Evolutionary conservation across 2,113 vertebrate species (phyloP), one percentile per base, ranked within the genome.

Genomic region (Syrrhaptes paradoxus): DNA sequence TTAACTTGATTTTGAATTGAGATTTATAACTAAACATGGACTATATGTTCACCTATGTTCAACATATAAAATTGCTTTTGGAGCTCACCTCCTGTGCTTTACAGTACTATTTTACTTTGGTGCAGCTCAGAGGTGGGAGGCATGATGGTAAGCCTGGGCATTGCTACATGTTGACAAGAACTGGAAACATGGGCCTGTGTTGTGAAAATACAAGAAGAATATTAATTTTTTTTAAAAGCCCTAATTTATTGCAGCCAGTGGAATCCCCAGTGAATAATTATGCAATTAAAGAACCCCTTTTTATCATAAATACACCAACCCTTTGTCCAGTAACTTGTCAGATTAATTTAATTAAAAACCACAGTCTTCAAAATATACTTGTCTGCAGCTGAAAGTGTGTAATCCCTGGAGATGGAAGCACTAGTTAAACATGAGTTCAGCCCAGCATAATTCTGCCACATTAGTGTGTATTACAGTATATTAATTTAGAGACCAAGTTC

Each of bases 301-400:
- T 85, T 77, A 86, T 87, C 43, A 49, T 58, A 71, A 71, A 68
- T 78, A 78, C 46, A 86, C 59, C 31, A 87, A 52, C 66, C 45
- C 19, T 94, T 96, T 97, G 95, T 97, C 90, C 88, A 83, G 65
- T 63, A 93, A 63, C 72, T 92, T 95, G 94, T 97, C 94, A 97
- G 72, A 94, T 87, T 93, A 97, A 95, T 97, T 97, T 94, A 97
- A 97, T 97, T 95, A 95, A 95, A 93, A 62, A 74, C 4, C 36
- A 48, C 62, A 38, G 46, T 94, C 78, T 94, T 74, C 92, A 95
- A 93, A 95, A 88, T 82, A 89, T 38, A 81, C 74, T 93, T 90
- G 74, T 85, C 65, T 89, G 34, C 75, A 84, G 55, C 63, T 91
- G 77, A 74, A 87, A 77, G 52, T 62, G 34, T 78, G 31, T 89